Base-by-base conservation (phyloP, 2,888 invertebrate species). In the Xestobium rufovillosum region DNA sequence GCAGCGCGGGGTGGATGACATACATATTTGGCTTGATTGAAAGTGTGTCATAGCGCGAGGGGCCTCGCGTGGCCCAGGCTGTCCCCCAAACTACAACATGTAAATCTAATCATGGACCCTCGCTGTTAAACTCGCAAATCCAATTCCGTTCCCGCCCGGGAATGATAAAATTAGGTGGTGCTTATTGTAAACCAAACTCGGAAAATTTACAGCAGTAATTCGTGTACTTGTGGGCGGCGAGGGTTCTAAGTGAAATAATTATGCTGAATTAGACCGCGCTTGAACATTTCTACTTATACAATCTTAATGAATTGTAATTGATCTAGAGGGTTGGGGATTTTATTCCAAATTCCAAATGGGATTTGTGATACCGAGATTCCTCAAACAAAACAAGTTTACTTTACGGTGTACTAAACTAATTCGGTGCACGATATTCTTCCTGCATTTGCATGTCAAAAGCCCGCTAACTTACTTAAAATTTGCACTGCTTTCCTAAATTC, bases 131-230 rank as follows among this genome's bases (percentile, higher is more conserved):
- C 61, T 64, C 60, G 61, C 59, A 65, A 68, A 69, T 68, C 66
- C 62, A 66, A 68, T 69, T 67, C 61, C 55, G 53, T 55, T 56
- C 62, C 57, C 56, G 60, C 55, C 57, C 57, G 60, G 56, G 60
- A 60, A 61, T 66, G 66, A 67, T 68, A 63, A 61, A 68, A 68
- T 68, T 68, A 68, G 61, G 60, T 58, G 59, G 60, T 61, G 65
- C 67, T 67, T 67, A 68, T 68, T 69, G 68, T 68, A 69, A 68
- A 68, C 67, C 66, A 66, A 68, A 68, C 67, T 67, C 59, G 63
- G 65, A 63, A 66, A 67, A 68, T 68, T 68, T 60, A 59, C 61
- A 60, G 55, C 56, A 59, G 57, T 64, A 65, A 64, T 65, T 65
- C 61, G 58, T 54, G 59, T 61, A 63, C 59, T 64, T 61, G 64